A percentile compares a stretch with the other conserved stretches of the same genome.
These are phyloP conservation scores for Oligia fasciuncula DNA, from an alignment of 2,888 invertebrate species.

Conservation along the genomic window DNA sequence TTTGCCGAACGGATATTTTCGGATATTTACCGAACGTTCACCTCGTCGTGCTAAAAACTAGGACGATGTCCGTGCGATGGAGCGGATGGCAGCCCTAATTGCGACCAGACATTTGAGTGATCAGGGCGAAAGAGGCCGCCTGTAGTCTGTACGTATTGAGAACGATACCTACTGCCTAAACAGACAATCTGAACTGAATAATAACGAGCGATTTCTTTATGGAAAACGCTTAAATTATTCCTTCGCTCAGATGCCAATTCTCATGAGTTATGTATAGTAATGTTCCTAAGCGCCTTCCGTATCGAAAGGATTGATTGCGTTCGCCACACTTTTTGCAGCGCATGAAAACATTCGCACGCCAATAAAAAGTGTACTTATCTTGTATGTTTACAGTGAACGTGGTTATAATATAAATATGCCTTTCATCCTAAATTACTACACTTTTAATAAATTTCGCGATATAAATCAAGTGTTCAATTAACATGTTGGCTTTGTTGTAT, in stretches of 20 bases:
- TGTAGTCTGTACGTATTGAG: conserved; percentile 50
- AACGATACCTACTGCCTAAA: conserved; percentile 46
- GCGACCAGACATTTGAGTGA: conserved; percentile 69
- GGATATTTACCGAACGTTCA: conserved; percentile 70
- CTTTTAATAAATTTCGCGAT: conserved; percentile 51
- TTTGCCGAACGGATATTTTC: conserved; percentile 66
- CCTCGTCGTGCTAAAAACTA: conserved; percentile 70
- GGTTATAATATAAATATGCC: conserved; percentile 54
- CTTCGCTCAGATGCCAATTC: conserved; percentile 7
- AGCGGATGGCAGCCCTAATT: conserved; percentile 72
- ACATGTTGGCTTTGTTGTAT: conserved; percentile 55
- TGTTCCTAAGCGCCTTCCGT: conserved; percentile 30
- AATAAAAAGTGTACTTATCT: conserved; percentile 47
- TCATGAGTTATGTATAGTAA: not conserved
- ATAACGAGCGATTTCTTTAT: conserved; percentile 15
- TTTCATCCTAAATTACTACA: conserved; percentile 56
- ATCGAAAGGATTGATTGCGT: conserved; percentile 43
- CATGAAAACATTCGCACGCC: conserved; percentile 48
- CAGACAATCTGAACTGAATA: conserved; percentile 23
- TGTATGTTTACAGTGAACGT: conserved; percentile 48
- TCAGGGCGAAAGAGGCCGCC: conserved; percentile 70
- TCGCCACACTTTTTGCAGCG: conserved; percentile 31
- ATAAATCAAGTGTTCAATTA: conserved; percentile 63
- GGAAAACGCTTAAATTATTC: conserved; percentile 11
- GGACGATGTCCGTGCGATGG: conserved; percentile 70